Evolutionary conservation across 2,888 invertebrate species (phyloP), one percentile per base, ranked within the genome.

Genomic region (Carterocephalus palaemon): DNA sequence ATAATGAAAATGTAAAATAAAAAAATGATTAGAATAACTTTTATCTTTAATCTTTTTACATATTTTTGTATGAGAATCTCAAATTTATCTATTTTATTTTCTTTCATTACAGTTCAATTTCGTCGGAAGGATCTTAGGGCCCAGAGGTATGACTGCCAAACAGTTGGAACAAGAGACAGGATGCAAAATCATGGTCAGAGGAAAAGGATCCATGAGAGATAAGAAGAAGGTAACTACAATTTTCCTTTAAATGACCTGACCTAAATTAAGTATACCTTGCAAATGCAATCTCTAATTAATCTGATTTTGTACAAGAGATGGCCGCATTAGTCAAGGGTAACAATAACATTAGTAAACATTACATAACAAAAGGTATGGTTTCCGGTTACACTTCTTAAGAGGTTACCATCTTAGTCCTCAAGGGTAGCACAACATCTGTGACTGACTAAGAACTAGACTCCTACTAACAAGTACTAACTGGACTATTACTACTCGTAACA

Each of bases 171-270:
- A 98, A 89, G 99, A 99, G 90, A 99, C 99, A 67, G 99, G 99
- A 64, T 99, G 99, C 89, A 99, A 99, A 92, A 99, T 99, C 74
- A 99, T 99, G 99, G 98, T 99, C 71, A 92, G 99, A 89, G 99
- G 99, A 78, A 97, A 97, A 88, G 99, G 99, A 55, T 98, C 98
- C 49, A 99, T 99, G 98, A 91, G 99, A 84, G 98, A 99, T 86
- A 98, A 98, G 90, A 97, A 97, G 89, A 99, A 99, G 96, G 99
- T 98, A 90, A 17, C 16, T 17, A 8, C 10, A 36, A 32, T 53
- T 46, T 43, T 49, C 26, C 40, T 48, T 15, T 28, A 43, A 47
- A 23, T 48, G 53, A 46, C n/a, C 4, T 12, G 12, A 26, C 10
- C 10, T 12, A 45, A 17, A 23, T 48, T 29, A 40, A 38, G 22